Conservation (phyloP, 2,797 vertebrate genomes). For the Nannoperca obscura region DNA sequence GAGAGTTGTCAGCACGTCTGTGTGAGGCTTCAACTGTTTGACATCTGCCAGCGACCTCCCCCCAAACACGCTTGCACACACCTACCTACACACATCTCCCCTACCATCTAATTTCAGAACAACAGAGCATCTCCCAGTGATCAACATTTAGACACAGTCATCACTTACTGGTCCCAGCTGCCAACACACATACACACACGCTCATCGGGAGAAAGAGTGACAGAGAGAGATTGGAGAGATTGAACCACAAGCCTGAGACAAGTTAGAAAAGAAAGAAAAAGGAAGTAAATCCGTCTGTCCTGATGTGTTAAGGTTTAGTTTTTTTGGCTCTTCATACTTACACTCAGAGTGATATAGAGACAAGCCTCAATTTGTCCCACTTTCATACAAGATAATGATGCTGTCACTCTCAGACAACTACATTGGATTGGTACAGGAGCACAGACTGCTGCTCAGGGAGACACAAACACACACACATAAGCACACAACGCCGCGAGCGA, state of each 20-base stretch:
- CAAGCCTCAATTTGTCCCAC: constrained; percentile 99
- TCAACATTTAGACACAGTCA: constrained; percentile 98
- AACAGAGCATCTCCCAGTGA: constrained; percentile 92
- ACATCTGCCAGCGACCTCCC: constrained; percentile 79
- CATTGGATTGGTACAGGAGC: constrained; percentile 92
- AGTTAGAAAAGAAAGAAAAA: constrained; percentile 11
- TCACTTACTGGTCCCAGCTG: constrained; percentile 94
- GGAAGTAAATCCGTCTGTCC: background rate
- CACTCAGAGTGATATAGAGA: constrained; percentile 79
- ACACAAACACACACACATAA: constrained; percentile 45
- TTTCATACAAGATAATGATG: constrained; percentile 99
- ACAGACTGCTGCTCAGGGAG: constrained; percentile 82
- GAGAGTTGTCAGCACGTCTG: constrained; percentile 82
- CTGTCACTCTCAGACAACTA: constrained; percentile 98
- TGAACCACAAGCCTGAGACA: constrained; percentile 65
- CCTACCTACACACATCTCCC: constrained; percentile 73
- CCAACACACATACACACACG: constrained; percentile 85
- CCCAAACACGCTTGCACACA: constrained; percentile 45
- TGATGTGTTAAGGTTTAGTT: constrained; percentile 29
- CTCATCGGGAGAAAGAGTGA: constrained; percentile 61
- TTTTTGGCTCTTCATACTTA: constrained; percentile 55
- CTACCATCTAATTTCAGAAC: constrained; percentile 77
- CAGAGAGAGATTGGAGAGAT: constrained; percentile 76
- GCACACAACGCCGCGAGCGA: constrained; percentile 58
- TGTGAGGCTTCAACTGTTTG: constrained; percentile 81